Conservation (phyloP, 92 coral and sea anemone genomes). For the Actinostola sp. region DNA sequence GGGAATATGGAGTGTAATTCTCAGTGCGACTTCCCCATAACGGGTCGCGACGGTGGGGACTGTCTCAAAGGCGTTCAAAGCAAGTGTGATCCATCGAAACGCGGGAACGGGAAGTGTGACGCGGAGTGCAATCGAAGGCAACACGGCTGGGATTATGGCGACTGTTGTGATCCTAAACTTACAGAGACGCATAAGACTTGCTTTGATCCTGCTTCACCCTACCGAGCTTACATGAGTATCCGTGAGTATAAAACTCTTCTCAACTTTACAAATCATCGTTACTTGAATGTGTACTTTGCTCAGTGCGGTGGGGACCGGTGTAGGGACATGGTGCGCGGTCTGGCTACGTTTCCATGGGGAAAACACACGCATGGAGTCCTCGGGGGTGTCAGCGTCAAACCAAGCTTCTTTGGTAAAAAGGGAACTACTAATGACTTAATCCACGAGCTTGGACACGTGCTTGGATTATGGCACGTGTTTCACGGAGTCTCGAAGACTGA, state of each 20-base stretch:
- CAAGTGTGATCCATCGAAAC: slow-evolving; percentile 57
- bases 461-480: slow-evolving; percentile 94
- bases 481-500: slow-evolving; percentile 75
- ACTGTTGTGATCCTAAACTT: slow-evolving; percentile 75
- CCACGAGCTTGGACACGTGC: slow-evolving; percentile 93
- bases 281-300: slow-evolving; percentile 80
- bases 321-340: slow-evolving; percentile 57
- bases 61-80: slow-evolving; percentile 42
- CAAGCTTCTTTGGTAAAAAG: slow-evolving; percentile 64
- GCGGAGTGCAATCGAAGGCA: slow-evolving; percentile 79
- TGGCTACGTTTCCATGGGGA: slow-evolving; percentile 97
- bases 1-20: slow-evolving; percentile 72
- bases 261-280: slow-evolving; percentile 65
- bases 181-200: slow-evolving; percentile 69
- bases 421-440: slow-evolving; percentile 73
- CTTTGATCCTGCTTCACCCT: slow-evolving; percentile 80
- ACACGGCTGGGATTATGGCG: slow-evolving; percentile 86
- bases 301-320: slow-evolving; percentile 70
- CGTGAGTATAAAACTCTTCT: slow-evolving; percentile 77
- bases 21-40: slow-evolving; percentile 67
- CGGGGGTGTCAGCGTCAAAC: slow-evolving; percentile 82
- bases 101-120: slow-evolving; percentile 89
- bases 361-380: slow-evolving; percentile 69
- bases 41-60: slow-evolving; percentile 94
- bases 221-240: slow-evolving; percentile 83